A percentile compares a stretch with the other conserved stretches of the same genome.
Conservation (phyloP, 1,140 invertebrate genomes). For the Rhagoletis pomonella region DNA sequence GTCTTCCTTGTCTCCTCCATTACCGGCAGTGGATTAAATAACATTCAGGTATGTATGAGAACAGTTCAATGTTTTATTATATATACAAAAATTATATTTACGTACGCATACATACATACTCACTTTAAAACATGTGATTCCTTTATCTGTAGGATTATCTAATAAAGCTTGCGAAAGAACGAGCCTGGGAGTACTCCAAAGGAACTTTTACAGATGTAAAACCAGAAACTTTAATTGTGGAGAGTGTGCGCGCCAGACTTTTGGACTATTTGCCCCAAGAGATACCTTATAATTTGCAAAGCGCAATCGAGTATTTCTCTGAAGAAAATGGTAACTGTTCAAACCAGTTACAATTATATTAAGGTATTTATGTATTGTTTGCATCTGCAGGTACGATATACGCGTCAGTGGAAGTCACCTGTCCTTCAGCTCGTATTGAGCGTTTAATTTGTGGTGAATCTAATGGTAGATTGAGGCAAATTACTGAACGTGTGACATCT, state of each 20-base stretch:
- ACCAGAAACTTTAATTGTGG: slow-evolving; percentile 80
- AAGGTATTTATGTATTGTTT: neutral
- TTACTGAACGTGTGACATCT: slow-evolving; percentile 77
- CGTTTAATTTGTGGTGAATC: slow-evolving; percentile 80
- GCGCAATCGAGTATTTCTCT: slow-evolving; percentile 82
- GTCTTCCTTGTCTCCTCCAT: slow-evolving; percentile 94
- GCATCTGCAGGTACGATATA: slow-evolving; percentile 76
- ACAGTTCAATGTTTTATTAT: neutral
- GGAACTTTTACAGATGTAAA: slow-evolving; percentile 83
- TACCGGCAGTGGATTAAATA: slow-evolving; percentile 83
- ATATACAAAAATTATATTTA: neutral
- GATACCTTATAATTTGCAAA: slow-evolving; percentile 85
- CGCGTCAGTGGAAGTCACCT: slow-evolving; percentile 79
- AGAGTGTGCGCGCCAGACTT: slow-evolving; percentile 85
- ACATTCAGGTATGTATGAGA: slow-evolving; percentile 79
- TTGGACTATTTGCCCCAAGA: slow-evolving; percentile 87
- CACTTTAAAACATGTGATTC: neutral
- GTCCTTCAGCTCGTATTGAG: slow-evolving; percentile 78
- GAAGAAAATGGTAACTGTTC: slow-evolving; percentile 68
- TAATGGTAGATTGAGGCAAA: slow-evolving; percentile 80
- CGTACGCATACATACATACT: no score
- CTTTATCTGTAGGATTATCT: slow-evolving; percentile 81
- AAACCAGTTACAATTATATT: neutral
- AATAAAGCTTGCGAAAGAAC: slow-evolving; percentile 78
- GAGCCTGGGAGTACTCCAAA: slow-evolving; percentile 80